Base-by-base conservation (phyloP, 2,113 vertebrate species). In the Cryptomyrus ogoouensis region DNA sequence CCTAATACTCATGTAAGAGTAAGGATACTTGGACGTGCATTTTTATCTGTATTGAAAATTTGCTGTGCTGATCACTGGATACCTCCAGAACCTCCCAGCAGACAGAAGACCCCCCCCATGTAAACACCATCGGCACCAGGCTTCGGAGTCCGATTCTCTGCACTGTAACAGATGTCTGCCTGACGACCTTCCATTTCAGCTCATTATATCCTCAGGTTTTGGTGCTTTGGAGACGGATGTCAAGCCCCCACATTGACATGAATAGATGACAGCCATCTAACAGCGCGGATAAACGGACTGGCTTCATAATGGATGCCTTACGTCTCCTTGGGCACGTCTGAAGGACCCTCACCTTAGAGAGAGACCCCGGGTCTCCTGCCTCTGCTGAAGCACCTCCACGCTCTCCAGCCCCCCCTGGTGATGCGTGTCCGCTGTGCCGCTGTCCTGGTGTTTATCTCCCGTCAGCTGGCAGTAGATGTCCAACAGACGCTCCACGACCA, bases 391-490 rank as follows among this genome's bases (percentile, higher is more conserved):
- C 31, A 95, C 94, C 83, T 97, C 96, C 90, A 88, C 89, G 84
- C 62, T 93, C 27, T 87, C 0, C 0, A 87, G 90, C 89, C 87
- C 88, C 50, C 1, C 91, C 90, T 77, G 58, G 50, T 35, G 89
- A 3, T 83, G 52, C 27, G 24, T 53, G 88, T 66, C 50, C 74
- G 6, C 42, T 31, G 15, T 62, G 27, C 83, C 95, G 86, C 46
- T 12, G 50, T 90, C 89, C 10, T 93, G 91, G 92, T 97, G 97
- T 88, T 95, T 97, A 77, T 97, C 97, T 74, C 97, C 97, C 0
- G 96, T 97, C 89, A 99, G 97, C 90, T 98, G 95, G 89, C 96
- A 95, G 93, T 97, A 99, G 93, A 99, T 99, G 58, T 98, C 97
- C 91, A 99, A 93, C 58, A 99, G 96, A 80, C 96, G 96, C 87